Evolutionary conservation across 2,797 vertebrate species (phyloP).

Genomic region (Tenualosa ilisha): DNA sequence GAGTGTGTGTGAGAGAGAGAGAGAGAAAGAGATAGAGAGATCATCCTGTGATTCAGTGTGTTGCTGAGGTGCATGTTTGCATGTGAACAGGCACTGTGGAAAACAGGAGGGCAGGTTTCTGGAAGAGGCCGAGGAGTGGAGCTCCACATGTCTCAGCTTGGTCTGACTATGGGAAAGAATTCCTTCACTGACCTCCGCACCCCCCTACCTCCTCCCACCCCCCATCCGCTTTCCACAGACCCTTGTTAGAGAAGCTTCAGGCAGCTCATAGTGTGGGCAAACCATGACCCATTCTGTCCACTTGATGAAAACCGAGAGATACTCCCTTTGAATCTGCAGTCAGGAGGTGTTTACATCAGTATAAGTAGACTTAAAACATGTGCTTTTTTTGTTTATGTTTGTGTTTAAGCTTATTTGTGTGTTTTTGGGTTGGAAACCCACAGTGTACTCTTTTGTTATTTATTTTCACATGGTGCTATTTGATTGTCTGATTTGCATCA

Average conservation of each 20-base stretch:
- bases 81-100: neutral
- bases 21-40: neutral
- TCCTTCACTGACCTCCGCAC: neutral
- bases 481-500: neutral
- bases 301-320: neutral
- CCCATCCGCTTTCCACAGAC: neutral
- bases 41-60: neutral
- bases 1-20: slow-evolving; percentile 24
- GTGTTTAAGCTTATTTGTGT: slow-evolving; percentile 24
- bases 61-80: neutral
- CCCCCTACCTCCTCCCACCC: neutral
- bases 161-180: neutral
- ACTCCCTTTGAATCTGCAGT: neutral
- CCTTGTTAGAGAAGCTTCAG: too few species aligned
- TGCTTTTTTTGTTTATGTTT: slow-evolving; percentile 14
- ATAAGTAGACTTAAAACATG: neutral
- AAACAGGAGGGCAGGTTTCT: neutral
- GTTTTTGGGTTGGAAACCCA: too few species aligned
- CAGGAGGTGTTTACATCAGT: neutral
- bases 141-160: slow-evolving; percentile 8
- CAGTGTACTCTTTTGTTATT: neutral
- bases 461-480: neutral
- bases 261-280: neutral
- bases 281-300: neutral
- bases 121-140: neutral